Conservation (phyloP, 2,797 vertebrate genomes). For the Paratrypauchen microcephalus region DNA sequence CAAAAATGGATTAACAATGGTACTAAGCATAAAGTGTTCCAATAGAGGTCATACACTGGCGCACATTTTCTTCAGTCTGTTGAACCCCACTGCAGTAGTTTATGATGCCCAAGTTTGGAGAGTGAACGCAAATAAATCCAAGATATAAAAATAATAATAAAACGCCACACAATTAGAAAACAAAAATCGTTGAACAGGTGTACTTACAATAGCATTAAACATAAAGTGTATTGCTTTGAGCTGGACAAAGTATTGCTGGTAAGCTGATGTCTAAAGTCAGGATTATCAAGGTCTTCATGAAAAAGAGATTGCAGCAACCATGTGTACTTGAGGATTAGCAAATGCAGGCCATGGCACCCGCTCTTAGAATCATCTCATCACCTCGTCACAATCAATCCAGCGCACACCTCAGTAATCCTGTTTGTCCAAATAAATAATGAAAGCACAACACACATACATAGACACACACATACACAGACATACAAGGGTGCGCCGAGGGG, state of each 20-base stretch:
- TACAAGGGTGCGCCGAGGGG: conserved; percentile 53
- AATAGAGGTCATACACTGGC: no score
- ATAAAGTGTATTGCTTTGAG: conserved; percentile 23
- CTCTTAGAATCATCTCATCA: conserved; percentile 59
- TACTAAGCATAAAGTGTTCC: no score
- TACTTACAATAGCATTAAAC: not conserved
- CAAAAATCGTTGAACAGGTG: not conserved
- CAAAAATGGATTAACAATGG: no score
- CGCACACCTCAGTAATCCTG: conserved; percentile 70
- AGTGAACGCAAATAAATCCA: no score
- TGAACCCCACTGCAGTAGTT: no score
- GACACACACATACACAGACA: not conserved
- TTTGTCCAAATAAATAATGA: conserved; percentile 82
- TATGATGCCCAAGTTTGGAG: no score
- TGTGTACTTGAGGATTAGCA: conserved; percentile 48
- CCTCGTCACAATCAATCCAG: conserved; percentile 71
- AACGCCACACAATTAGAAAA: no score
- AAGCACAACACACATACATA: conserved; percentile 42
- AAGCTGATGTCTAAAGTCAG: not conserved
- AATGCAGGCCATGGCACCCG: conserved; percentile 31
- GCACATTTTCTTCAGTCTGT: no score
- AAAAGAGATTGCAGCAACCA: conserved; percentile 19
- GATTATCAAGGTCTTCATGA: not conserved
- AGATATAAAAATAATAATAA: no score
- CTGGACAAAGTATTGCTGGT: conserved; percentile 1